Evolutionary conservation across 1,140 invertebrate genomes (phyloP).

Genomic region (Danaus plexippus): DNA sequence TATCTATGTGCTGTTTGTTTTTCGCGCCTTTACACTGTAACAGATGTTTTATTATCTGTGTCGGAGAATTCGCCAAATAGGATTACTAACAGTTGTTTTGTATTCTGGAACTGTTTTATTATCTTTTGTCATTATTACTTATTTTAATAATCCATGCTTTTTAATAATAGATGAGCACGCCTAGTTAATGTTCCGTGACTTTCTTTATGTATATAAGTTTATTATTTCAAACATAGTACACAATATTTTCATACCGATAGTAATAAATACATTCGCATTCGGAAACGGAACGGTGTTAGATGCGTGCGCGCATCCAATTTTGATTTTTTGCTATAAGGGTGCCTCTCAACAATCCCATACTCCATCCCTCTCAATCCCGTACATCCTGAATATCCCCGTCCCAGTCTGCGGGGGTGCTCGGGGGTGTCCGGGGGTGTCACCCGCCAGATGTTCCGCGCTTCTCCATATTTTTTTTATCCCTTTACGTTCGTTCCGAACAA

Average conservation of each 20-base stretch:
- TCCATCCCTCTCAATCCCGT: conserved; percentile 17
- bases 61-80: conserved; percentile 15
- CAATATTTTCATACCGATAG: too few relatives aligned
- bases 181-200: too few relatives aligned
- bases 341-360: conserved; percentile 19
- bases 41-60: conserved; percentile 22
- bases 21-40: conserved; percentile 18
- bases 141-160: too few relatives aligned
- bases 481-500: conserved; percentile 35
- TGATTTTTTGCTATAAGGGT: conserved; percentile 38
- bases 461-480: conserved; percentile 28
- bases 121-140: too few relatives aligned
- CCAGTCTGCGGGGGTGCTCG: conserved; percentile 36
- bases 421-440: conserved; percentile 39
- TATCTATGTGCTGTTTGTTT: conserved; percentile 23
- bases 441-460: conserved; percentile 44
- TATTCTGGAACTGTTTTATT: too few relatives aligned
- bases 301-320: conserved; percentile 49
- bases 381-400: conserved; percentile 13
- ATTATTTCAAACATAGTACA: too few relatives aligned
- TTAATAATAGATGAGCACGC: too few relatives aligned
- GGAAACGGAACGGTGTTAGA: conserved; percentile 47
- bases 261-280: conserved; percentile 26
- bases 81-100: too few relatives aligned
- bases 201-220: too few relatives aligned